Evolutionary conservation across 2,797 vertebrate genomes (phyloP), one percentile per base, ranked within the genome.

Genomic region (Myripristis murdjan): DNA sequence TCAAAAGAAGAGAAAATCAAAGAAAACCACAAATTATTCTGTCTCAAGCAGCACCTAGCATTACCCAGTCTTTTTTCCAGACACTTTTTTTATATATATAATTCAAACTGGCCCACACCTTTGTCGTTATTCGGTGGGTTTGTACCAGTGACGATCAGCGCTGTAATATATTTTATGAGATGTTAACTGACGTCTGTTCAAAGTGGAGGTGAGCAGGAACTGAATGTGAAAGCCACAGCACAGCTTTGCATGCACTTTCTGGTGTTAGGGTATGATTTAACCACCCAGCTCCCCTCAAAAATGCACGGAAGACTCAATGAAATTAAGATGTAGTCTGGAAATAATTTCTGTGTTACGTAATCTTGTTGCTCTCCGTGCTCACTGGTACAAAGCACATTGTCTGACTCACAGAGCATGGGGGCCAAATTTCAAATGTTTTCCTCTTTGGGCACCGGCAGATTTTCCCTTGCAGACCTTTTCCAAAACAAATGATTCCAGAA

Each of bases 311-410:
- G 33, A 22, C 4, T 23, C 7, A 46, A n/a, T 31, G 44, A 44
- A 48, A 67, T 3, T 59, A 75, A 76, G 35, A 26, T 54, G 33
- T 57, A 4, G 52, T 24, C 51, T 62, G 66, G 69, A 72, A 61
- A 46, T 83, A 0, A 62, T 65, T 59, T 35, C 41, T 26, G 18
- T 48, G 70, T 77, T 63, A 77, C 48, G 53, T 83, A 80, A 74
- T 70, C 7, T 2, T 41, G n/a, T 59, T 35, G 8, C 48, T 46
- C 26, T 47, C 6, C 20, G 18, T 61, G 23, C 26, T 47, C 11
- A 24, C 39, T 20, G 53, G 59, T 20, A 46, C 37, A 64, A 62
- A 75, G 46, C 48, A 16, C 18, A 41, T 7, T 33, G 51, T 47
- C 24, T 64, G 3, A 15, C 12, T 26, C 20, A 8, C 22, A 3